These are phyloP conservation scores for Papilio demoleus DNA, from an alignment of 2,888 invertebrate genomes.

Conservation along the genomic window DNA sequence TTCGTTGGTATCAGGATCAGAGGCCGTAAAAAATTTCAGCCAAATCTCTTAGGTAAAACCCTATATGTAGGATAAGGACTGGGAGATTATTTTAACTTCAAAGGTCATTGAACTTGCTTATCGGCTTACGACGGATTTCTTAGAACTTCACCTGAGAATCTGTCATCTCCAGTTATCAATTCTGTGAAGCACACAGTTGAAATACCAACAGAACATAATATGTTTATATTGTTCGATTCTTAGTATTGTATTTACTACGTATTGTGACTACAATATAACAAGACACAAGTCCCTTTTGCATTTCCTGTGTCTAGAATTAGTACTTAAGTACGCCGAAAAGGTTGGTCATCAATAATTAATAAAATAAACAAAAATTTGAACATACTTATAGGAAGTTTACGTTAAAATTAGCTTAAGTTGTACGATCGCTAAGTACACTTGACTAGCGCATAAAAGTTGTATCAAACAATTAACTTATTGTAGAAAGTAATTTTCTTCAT, in stretches of 20 bases:
- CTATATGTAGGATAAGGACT: too few species aligned
- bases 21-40: too few species aligned
- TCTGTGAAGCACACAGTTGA: conserved; percentile 8
- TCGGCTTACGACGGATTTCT: not conserved
- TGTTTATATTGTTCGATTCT: not conserved
- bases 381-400: too few species aligned
- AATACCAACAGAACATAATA: not conserved
- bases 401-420: too few species aligned
- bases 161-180: conserved; percentile 7
- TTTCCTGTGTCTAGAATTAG: too few species aligned
- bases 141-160: conserved; percentile 1
- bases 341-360: too few species aligned
- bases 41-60: too few species aligned
- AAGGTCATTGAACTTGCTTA: conserved; percentile 6
- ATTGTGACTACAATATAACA: not conserved
- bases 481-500: not conserved
- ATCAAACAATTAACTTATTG: not conserved
- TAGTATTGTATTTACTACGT: not conserved
- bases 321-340: too few species aligned
- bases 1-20: too few species aligned
- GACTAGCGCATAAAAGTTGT: not conserved
- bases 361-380: too few species aligned
- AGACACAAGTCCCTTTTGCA: too few species aligned
- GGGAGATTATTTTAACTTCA: not conserved
- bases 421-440: too few species aligned